Evolutionary conservation across 64 coral and sea anemone genomes (phyloP), one percentile per base, ranked within the genome.

Genomic region (Anthopleura sola): DNA sequence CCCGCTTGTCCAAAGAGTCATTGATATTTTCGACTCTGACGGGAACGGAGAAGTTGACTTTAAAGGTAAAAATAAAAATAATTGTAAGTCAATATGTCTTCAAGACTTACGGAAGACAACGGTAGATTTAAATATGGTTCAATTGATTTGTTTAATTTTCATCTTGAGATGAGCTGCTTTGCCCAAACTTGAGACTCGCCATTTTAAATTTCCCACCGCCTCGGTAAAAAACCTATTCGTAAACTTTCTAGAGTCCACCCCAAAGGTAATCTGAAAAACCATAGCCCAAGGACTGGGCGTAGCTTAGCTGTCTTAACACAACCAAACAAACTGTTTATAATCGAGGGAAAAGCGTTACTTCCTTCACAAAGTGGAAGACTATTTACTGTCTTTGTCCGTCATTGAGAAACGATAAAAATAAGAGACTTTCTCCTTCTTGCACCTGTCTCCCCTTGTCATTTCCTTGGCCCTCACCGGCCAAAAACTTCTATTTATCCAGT

Each of bases 41-140:
- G 97, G 97, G 3, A 99, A 99, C 78, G 97, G 97, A 54, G 97
- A 99, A 74, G 97, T 99, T 55, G 97, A 99, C 86, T 99, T 99
- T 99, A 99, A 99, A 99, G 97, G 97, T 99, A 83, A 86, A 86
- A 87, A 75, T 23, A 21, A 37, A 79, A 79, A 23, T 38, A 79
- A 44, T 44, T 48, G 17, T 79, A 79, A 79, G 76, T 79, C 76
- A 79, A 79, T 13, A 71, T 71, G 66, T 12, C 66, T 71, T 16
- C 7, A 79, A 48, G 38, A 6, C 39, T 79, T 38, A 79, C 76
- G 76, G 76, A 79, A 79, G 76, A 46, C 76, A 79, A 79, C 76
- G 76, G 76, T 48, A 38, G 36, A 24, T 48, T 48, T 18, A 44
- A 83, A 83, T 49, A 83, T 57, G 21, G 46, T 18, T 53, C 48